These are phyloP conservation scores for Ginglymostoma cirratum DNA, from an alignment of 2,113 vertebrate genomes.

Conservation along the genomic window DNA sequence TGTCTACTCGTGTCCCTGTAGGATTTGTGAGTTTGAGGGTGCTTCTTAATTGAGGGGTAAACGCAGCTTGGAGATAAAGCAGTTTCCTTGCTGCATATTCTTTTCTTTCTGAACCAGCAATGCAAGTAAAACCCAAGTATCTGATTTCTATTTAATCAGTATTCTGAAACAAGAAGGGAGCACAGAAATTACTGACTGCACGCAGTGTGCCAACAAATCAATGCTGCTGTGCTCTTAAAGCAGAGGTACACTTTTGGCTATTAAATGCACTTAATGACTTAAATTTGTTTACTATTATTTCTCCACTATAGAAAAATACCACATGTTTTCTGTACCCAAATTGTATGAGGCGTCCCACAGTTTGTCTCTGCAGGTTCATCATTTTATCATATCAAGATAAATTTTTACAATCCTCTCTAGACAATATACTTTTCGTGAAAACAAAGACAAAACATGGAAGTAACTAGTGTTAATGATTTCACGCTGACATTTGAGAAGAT, in stretches of 20 bases:
- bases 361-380: not conserved
- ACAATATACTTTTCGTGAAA: not conserved
- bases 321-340: not conserved
- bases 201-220: not conserved
- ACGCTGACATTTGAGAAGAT: not conserved
- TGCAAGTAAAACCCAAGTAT: not conserved
- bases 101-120: not conserved
- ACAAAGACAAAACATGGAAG: not conserved
- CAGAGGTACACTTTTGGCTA: not conserved
- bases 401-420: not conserved
- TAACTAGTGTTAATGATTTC: not conserved
- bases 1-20: not conserved
- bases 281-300: not conserved
- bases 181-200: not conserved
- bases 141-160: constrained; percentile 26
- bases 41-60: not conserved
- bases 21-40: not conserved
- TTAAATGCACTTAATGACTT: not conserved
- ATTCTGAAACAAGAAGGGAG: constrained; percentile 1
- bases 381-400: not conserved
- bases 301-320: not conserved
- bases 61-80: too few species aligned
- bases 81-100: not conserved
- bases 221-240: not conserved
- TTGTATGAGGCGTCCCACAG: not conserved